A percentile compares a stretch with the other conserved stretches of the same genome.
phyloP scores from a whole-genome alignment of 1,140 invertebrate species.

The Rhyzopertha dominica region DNA sequence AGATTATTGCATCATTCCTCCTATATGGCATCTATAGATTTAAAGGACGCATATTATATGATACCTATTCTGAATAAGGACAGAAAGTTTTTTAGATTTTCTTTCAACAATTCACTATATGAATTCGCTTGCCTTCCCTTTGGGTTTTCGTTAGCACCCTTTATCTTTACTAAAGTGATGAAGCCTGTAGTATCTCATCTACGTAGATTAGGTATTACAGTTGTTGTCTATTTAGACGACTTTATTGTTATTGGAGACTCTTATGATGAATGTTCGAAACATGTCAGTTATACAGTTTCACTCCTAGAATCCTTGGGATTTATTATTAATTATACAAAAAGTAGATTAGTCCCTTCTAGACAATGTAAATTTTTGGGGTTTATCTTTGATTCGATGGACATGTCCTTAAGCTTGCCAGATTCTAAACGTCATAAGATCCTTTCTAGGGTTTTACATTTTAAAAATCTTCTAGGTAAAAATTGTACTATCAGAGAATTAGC shows the following conservation, averaged over 20 bases:
- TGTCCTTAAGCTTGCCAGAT: slow-evolving; percentile 12
- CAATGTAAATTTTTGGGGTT: slow-evolving; percentile 27
- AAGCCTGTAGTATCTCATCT: slow-evolving; percentile 24
- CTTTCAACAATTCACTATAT: slow-evolving; percentile 18
- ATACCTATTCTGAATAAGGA: slow-evolving; percentile 17
- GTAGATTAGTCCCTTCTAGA: slow-evolving; percentile 16
- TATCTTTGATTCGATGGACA: slow-evolving; percentile 27
- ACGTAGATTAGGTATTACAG: slow-evolving; percentile 10
- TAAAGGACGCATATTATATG: slow-evolving; percentile 27
- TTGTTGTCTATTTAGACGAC: slow-evolving; percentile 13
- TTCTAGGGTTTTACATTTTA: neutral
- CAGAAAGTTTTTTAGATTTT: slow-evolving; percentile 32
- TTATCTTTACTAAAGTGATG: slow-evolving; percentile 27
- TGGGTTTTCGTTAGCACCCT: slow-evolving; percentile 17
- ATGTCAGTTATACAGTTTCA: slow-evolving; percentile 12
- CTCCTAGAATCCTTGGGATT: slow-evolving; percentile 29
- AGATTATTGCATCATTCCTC: too few species aligned
- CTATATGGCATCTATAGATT: too few species aligned
- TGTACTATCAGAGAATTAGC: slow-evolving; percentile 30
- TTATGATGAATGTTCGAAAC: slow-evolving; percentile 6
- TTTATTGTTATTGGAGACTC: slow-evolving; percentile 5
- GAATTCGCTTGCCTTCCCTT: slow-evolving; percentile 24
- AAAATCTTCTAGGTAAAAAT: slow-evolving; percentile 7
- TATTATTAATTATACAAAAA: slow-evolving; percentile 23
- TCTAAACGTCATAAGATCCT: neutral